phyloP scores from a whole-genome alignment of 2,113 vertebrate species.

The Polypterus bichir region DNA sequence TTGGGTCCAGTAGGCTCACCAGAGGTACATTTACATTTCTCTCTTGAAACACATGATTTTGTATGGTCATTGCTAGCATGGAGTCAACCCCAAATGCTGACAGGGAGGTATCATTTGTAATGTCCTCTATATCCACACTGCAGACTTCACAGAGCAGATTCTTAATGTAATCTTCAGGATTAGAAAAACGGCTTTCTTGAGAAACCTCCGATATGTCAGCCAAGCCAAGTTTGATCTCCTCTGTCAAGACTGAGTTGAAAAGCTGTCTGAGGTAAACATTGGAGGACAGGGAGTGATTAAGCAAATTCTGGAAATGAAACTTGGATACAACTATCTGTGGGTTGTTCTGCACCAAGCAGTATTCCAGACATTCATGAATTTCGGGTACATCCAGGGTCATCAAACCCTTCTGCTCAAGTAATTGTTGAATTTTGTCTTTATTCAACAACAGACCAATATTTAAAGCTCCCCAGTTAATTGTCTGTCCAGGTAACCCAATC shows the following conservation, averaged over 20 bases:
- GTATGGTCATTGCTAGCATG: constrained; percentile 67
- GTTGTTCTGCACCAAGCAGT: constrained; percentile 48
- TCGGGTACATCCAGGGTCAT: constrained; percentile 51
- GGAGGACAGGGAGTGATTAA: constrained; percentile 34
- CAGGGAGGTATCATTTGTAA: constrained; percentile 39
- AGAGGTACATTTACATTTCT: constrained; percentile 55
- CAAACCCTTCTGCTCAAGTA: constrained; percentile 59
- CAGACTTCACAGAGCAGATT: constrained; percentile 44
- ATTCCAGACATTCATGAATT: constrained; percentile 51
- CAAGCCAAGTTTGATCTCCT: constrained; percentile 26
- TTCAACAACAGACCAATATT: constrained; percentile 61
- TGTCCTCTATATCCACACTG: constrained; percentile 20
- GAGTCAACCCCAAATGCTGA: constrained; percentile 61
- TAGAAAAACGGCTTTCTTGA: constrained; percentile 17
- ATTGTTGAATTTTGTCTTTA: constrained; percentile 49
- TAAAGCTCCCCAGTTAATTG: constrained; percentile 73
- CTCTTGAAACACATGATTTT: constrained; percentile 58
- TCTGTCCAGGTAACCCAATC: constrained; percentile 58
- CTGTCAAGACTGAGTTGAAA: constrained; percentile 37
- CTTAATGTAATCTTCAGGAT: constrained; percentile 40
- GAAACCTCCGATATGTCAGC: constrained; percentile 10
- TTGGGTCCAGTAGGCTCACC: constrained; percentile 56
- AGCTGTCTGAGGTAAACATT: constrained; percentile 45
- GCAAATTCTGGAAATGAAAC: constrained; percentile 51
- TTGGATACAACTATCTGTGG: constrained; percentile 57